Base-by-base conservation (phyloP, 2,113 vertebrate species). In the Anhinga anhinga region DNA sequence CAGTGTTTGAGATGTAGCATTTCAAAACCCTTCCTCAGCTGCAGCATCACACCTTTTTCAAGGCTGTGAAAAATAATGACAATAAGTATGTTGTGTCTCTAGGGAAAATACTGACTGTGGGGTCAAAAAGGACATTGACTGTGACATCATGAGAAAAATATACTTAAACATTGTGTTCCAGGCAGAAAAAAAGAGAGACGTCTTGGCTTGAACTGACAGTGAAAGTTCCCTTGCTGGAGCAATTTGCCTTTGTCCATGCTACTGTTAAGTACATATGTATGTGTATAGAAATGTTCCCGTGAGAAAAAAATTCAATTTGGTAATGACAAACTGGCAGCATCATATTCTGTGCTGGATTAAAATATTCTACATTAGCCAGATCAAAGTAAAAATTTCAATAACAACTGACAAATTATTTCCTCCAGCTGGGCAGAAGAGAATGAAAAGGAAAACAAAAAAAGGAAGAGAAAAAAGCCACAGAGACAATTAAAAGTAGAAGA, bases 361-460 rank as follows among this genome's bases (percentile, higher is more conserved):
- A 91, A 95, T 91, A 93, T 79, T 88, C 95, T 69, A 36, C 30
- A 76, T 53, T 83, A 74, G 15, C 36, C 50, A 96, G 65, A 96
- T 96, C 58, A 95, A 94, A 96, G 86, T 67, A 93, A 94, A 95
- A 47, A 67, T n/a, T 74, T 94, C 85, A 90, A 23, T 90, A 95
- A 42, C 40, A 86, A 34, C 52, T 58, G 53, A 84, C 47, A 90
- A 93, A 71, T 85, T 70, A n/a, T 85, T 88, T 94, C 90, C 86
- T 86, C 81, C 82, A 96, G 53, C 40, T 79, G 61, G 30, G 34
- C 49, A 94, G 69, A 93, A 92, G 5, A 88, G 30, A 95, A 94
- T 73, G 32, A 89, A 90, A 91, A 92, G 34, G 15, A 89, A 88
- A 91, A 95, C 23, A 73, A 82, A 79, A 77, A 61, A 36, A 23